A percentile compares a stretch with the other conserved stretches of the same genome.
phyloP scores from a whole-genome alignment of 2,113 vertebrate species.

The Pterocles gutturalis region DNA sequence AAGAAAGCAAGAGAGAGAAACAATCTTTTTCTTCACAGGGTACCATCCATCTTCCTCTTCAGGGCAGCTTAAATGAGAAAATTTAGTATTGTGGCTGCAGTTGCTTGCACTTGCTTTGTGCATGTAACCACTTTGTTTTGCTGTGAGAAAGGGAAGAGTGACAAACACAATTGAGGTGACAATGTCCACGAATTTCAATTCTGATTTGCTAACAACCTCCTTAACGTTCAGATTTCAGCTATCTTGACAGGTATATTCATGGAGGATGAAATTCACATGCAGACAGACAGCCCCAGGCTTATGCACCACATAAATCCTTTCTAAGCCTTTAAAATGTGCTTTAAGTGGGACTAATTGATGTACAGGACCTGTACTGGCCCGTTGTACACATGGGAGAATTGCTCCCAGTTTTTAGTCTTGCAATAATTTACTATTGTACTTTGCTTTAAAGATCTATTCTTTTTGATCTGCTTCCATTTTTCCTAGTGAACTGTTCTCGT shows the following conservation, averaged over 20 bases:
- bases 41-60: constrained; percentile 22
- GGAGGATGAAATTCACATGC: constrained; percentile 10
- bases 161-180: neutral
- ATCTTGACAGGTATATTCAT: constrained; percentile 32
- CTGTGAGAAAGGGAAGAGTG: neutral
- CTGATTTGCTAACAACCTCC: constrained; percentile 38
- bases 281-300: constrained; percentile 35
- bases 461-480: neutral
- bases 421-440: constrained; percentile 17
- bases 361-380: constrained; percentile 22
- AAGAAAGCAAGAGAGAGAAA: neutral
- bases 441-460: neutral
- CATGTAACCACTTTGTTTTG: neutral
- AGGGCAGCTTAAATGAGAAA: neutral
- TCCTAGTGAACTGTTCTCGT: neutral
- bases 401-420: neutral
- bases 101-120: neutral
- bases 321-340: constrained; percentile 43
- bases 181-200: constrained; percentile 1
- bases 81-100: neutral
- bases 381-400: neutral
- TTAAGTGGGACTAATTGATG: constrained; percentile 53
- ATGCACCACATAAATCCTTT: constrained; percentile 19
- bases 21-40: neutral
- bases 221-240: constrained; percentile 51